Conservation (phyloP, 2,797 vertebrate genomes). For the Sylvia borin region DNA sequence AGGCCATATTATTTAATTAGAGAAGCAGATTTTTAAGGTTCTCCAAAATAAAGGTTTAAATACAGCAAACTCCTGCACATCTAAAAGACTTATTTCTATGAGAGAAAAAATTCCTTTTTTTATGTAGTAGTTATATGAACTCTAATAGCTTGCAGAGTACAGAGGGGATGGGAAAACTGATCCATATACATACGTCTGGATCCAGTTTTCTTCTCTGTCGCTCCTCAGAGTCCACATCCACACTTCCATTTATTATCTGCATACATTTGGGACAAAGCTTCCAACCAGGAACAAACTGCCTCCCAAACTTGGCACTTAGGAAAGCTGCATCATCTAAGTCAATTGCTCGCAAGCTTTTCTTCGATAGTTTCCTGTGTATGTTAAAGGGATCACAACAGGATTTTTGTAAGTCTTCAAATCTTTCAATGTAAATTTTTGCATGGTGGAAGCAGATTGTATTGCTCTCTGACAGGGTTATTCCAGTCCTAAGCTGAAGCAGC, state of each 20-base stretch:
- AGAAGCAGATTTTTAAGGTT: neutral
- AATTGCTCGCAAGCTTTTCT: constrained; percentile 78
- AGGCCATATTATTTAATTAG: neutral
- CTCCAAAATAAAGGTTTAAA: neutral
- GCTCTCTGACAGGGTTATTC: constrained; percentile 75
- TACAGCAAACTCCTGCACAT: neutral
- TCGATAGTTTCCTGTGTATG: constrained; percentile 78
- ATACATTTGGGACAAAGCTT: constrained; percentile 81
- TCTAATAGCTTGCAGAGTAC: neutral
- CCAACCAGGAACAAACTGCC: constrained; percentile 82
- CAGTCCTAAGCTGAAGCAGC: constrained; percentile 79
- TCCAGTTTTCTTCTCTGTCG: constrained; percentile 76
- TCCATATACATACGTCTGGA: constrained; percentile 73
- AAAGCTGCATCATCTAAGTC: constrained; percentile 79
- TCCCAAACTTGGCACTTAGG: constrained; percentile 79
- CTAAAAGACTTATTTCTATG: neutral
- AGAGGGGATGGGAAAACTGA: neutral
- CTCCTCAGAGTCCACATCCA: constrained; percentile 77
- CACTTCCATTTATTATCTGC: constrained; percentile 79
- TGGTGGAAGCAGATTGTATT: constrained; percentile 82
- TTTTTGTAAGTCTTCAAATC: constrained; percentile 80
- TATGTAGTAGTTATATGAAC: neutral
- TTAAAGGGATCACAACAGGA: constrained; percentile 82
- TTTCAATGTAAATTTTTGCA: constrained; percentile 79
- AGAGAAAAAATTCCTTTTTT: neutral